These are phyloP conservation scores for Pangasius krempfi DNA, from an alignment of 2,797 vertebrate genomes.

Conservation along the genomic window DNA sequence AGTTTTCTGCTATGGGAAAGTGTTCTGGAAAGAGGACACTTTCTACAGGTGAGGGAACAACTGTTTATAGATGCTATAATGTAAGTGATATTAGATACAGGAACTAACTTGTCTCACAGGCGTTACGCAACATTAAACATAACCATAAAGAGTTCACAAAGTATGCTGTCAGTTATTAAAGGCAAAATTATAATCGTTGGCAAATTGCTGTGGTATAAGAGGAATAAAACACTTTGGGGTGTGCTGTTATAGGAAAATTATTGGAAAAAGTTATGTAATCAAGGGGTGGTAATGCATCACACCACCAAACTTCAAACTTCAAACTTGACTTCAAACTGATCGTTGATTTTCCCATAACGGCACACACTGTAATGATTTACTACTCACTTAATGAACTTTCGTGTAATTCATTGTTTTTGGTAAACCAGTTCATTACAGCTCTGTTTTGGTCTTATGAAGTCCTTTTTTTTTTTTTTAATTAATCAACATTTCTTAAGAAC, in stretches of 20 bases:
- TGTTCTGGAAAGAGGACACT: not conserved
- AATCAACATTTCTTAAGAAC: not conserved
- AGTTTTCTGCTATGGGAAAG: not conserved
- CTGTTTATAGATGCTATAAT: not conserved
- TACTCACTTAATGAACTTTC: not conserved
- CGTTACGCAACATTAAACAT: not conserved
- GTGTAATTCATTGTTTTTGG: not conserved
- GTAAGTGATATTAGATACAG: not conserved
- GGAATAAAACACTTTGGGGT: not conserved
- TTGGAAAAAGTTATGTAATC: not conserved
- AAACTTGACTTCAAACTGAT: too few relatives aligned
- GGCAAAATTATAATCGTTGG: not conserved
- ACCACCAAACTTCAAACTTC: not conserved
- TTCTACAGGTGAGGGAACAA: not conserved
- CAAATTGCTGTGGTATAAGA: not conserved
- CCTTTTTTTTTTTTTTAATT: not conserved
- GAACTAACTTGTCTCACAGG: not conserved
- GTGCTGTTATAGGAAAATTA: constrained; percentile 2
- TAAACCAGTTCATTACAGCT: not conserved
- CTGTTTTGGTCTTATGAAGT: not conserved
- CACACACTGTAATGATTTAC: not conserved
- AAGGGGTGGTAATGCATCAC: not conserved
- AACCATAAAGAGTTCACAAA: not conserved
- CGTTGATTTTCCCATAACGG: not conserved
- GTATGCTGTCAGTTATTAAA: not conserved